Conservation (phyloP, 1,140 invertebrate genomes). For the Hycleus cichorii region DNA sequence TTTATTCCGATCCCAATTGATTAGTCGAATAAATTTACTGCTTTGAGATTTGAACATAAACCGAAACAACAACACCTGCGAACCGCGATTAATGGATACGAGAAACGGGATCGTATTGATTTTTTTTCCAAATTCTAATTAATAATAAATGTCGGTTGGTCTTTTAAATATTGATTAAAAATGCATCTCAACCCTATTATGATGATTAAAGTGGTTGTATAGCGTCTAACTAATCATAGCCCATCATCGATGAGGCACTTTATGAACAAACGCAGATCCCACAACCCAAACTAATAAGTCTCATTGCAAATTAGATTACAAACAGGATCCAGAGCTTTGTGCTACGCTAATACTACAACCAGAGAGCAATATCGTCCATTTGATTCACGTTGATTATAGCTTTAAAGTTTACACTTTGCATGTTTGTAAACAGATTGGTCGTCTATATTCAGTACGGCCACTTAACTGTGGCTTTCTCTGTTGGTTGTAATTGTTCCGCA, state of each 20-base stretch:
- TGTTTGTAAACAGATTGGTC: constrained; percentile 11
- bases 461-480: constrained; percentile 37
- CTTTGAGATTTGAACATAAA: too few species aligned
- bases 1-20: too few species aligned
- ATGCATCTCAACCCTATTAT: too few species aligned
- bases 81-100: too few species aligned
- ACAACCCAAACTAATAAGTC: constrained; percentile 39
- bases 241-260: constrained; percentile 29
- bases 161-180: too few species aligned
- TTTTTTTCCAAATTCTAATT: too few species aligned
- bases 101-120: too few species aligned
- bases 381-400: constrained; percentile 3
- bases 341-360: constrained; percentile 35
- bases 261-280: constrained; percentile 35
- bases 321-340: constrained; percentile 36
- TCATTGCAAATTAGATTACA: constrained; percentile 41
- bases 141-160: too few species aligned
- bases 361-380: constrained; percentile 33
- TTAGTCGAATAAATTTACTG: too few species aligned
- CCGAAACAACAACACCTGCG: too few species aligned
- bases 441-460: constrained; percentile 22
- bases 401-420: constrained; percentile 15
- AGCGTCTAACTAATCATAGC: too few species aligned
- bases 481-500: constrained; percentile 37
- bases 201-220: too few species aligned